Conservation (phyloP, 2,888 invertebrate species). For the Callosobruchus maculatus region DNA sequence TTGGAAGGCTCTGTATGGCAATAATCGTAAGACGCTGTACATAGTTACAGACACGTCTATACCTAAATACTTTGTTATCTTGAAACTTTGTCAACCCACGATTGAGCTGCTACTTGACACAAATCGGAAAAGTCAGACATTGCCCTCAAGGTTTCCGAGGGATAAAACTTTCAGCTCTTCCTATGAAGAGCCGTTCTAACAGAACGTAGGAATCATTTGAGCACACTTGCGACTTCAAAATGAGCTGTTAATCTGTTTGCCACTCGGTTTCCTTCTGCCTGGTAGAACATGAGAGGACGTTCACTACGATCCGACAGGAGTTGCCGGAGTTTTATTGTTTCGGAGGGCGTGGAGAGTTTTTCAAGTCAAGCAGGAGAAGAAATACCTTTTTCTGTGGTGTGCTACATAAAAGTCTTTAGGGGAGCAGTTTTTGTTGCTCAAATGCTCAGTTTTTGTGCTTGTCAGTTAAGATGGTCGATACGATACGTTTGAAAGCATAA, state of each 20-base stretch:
- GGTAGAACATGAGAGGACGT: not conserved
- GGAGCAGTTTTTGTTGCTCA: not conserved
- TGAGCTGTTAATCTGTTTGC: conserved; percentile 8
- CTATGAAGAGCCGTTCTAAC: not conserved
- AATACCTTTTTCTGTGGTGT: not conserved
- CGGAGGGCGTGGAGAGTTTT: not conserved
- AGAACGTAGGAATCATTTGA: conserved; percentile 1
- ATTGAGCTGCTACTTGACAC: not conserved
- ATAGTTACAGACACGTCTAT: too few relatives aligned
- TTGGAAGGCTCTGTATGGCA: too few relatives aligned
- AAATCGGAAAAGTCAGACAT: not conserved
- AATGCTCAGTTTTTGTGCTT: not conserved
- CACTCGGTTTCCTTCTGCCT: not conserved
- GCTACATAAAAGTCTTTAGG: not conserved
- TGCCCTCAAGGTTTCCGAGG: not conserved
- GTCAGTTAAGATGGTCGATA: not conserved
- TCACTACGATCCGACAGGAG: not conserved
- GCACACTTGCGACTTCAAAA: conserved; percentile 2
- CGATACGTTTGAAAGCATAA: too few relatives aligned
- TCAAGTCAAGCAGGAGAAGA: not conserved
- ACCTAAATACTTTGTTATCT: too few relatives aligned
- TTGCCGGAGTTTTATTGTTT: not conserved
- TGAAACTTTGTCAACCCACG: not conserved
- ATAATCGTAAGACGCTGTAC: too few relatives aligned
- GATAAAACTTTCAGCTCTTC: not conserved